Percentiles rank a stretch among this genome's conserved stretches.
Conservation (phyloP, 35 echinoderm and acorn worm species). For the Anneissia japonica region DNA sequence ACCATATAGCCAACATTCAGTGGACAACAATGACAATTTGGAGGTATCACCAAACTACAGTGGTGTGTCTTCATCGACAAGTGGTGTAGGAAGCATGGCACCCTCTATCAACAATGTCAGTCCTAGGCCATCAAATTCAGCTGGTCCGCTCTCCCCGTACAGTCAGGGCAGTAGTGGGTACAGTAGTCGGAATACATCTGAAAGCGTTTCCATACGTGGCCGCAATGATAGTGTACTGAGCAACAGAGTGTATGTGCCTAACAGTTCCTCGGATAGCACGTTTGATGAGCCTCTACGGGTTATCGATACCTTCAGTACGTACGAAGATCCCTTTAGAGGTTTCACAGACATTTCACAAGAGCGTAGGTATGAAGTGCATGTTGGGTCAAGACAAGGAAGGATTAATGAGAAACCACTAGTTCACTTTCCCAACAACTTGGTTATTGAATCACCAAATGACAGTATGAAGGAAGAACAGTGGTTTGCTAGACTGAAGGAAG, state of each 20-base stretch:
- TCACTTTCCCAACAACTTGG: background rate
- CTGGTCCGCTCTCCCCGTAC: background rate
- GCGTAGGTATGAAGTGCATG: background rate
- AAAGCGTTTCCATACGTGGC: background rate
- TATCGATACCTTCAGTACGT: background rate
- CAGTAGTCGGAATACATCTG: background rate
- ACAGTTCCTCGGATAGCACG: background rate
- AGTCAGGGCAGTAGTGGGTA: background rate
- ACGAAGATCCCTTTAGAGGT: background rate
- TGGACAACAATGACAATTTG: background rate
- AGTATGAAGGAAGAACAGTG: background rate
- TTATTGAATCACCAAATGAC: background rate
- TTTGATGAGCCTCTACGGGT: background rate
- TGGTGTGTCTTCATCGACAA: background rate
- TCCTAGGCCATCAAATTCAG: background rate
- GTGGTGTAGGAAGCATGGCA: background rate
- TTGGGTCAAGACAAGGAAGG: background rate
- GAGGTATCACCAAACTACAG: background rate
- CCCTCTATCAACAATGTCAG: background rate
- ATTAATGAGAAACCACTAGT: background rate
- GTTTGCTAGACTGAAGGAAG: background rate
- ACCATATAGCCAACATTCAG: background rate
- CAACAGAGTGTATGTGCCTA: background rate
- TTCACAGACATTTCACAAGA: background rate
- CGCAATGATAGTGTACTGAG: background rate